Conservation (phyloP, 2,888 invertebrate species). For the Oxycera nigricornis region DNA sequence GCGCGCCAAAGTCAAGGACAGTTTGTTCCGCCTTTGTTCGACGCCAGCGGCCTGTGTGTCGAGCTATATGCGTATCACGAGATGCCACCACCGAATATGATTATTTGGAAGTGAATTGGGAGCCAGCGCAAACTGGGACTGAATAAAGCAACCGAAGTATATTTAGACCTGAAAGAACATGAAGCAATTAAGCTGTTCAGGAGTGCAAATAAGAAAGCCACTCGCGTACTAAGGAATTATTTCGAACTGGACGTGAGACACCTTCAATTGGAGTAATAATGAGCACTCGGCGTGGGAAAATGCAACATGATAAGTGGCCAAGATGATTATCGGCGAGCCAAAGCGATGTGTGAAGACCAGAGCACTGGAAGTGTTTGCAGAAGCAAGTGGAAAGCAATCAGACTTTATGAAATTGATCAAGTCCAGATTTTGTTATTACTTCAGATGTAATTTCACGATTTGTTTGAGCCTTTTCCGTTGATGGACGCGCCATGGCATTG, state of each 20-base stretch:
- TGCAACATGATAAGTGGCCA: neutral
- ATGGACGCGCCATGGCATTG: no score
- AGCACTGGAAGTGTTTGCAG: neutral
- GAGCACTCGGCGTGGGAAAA: neutral
- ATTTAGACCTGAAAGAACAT: constrained; percentile 1
- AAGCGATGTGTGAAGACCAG: neutral
- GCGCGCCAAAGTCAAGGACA: constrained; percentile 6
- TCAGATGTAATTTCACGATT: no score
- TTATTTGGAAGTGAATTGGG: neutral
- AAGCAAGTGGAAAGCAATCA: neutral
- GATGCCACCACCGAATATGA: neutral
- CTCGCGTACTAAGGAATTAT: no score
- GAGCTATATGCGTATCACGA: neutral
- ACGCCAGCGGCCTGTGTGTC: neutral
- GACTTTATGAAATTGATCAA: neutral
- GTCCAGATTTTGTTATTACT: no score
- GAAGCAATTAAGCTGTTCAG: no score
- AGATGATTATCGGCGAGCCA: neutral
- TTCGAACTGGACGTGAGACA: no score
- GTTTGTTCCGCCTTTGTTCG: constrained; percentile 9
- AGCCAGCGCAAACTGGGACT: neutral
- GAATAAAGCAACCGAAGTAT: neutral
- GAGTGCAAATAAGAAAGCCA: no score
- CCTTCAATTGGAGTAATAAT: neutral
- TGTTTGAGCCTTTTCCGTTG: no score